Evolutionary conservation across 1,140 invertebrate species (phyloP).

Genomic region (Bombus waltoni): DNA sequence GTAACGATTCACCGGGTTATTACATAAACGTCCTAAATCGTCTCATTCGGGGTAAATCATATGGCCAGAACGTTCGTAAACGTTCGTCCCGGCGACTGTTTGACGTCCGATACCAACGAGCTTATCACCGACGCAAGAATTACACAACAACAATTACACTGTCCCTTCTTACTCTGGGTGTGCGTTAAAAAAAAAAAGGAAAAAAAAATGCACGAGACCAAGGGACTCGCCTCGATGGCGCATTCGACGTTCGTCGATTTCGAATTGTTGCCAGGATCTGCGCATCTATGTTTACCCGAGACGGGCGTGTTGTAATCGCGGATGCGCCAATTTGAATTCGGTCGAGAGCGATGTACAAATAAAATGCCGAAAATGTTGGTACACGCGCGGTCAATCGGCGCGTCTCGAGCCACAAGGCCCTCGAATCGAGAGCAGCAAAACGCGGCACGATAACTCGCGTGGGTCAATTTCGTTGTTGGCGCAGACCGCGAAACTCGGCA

Average conservation of each 20-base stretch:
- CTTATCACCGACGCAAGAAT: neutral
- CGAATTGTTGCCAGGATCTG: too few relatives aligned
- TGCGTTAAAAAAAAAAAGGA: too few relatives aligned
- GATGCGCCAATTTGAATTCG: neutral
- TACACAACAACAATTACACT: neutral
- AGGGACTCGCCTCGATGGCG: neutral
- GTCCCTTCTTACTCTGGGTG: neutral
- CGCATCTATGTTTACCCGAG: neutral
- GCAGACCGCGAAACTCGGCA: neutral
- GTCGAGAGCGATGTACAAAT: too few relatives aligned
- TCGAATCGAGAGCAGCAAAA: neutral
- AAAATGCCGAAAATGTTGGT: neutral
- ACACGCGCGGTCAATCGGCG: neutral
- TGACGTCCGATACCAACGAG: neutral
- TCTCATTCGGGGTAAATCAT: slow-evolving; percentile 19
- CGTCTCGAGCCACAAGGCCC: neutral
- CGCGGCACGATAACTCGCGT: neutral
- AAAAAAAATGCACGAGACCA: neutral
- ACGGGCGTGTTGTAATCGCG: neutral
- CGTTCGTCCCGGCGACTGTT: neutral
- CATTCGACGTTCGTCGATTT: neutral
- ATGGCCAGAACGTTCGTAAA: neutral
- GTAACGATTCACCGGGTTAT: neutral
- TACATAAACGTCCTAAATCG: slow-evolving; percentile 37
- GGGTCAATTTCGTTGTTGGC: neutral